Evolutionary conservation across 2,797 vertebrate genomes (phyloP).

Genomic region (Hydrocynus forskahlii): DNA sequence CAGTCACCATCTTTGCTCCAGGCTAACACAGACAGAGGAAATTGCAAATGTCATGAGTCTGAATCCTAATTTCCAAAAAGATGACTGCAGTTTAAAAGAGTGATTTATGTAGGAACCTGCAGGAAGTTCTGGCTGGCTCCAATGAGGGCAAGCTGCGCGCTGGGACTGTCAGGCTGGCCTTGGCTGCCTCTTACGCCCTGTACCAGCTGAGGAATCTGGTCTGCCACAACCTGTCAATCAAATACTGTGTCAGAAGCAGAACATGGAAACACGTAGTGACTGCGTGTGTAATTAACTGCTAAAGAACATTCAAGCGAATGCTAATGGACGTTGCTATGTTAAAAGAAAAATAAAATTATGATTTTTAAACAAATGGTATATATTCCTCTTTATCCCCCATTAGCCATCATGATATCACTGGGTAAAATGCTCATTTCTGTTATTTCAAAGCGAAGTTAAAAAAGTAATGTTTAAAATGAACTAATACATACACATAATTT

Average conservation of each 20-base stretch:
- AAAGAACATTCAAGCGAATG: background rate
- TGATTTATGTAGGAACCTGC: constrained; percentile 77
- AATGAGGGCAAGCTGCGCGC: constrained; percentile 93
- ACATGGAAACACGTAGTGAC: background rate
- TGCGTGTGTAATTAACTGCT: background rate
- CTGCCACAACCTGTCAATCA: constrained; percentile 85
- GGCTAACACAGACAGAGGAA: constrained; percentile 75
- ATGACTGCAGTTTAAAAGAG: constrained; percentile 10
- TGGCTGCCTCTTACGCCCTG: constrained; percentile 96
- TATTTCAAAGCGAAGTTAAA: too few species aligned
- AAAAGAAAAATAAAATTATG: background rate
- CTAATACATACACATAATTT: too few species aligned
- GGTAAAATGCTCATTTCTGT: background rate
- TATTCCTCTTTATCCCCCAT: too few species aligned
- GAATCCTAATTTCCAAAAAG: background rate
- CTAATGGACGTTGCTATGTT: background rate
- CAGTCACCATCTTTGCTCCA: constrained; percentile 94
- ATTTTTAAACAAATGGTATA: too few species aligned
- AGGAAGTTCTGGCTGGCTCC: constrained; percentile 96
- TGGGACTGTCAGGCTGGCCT: constrained; percentile 94
- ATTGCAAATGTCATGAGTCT: constrained; percentile 17
- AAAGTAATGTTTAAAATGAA: too few species aligned
- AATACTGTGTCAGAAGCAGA: constrained; percentile 19
- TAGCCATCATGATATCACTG: background rate
- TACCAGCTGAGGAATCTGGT: constrained; percentile 96